phyloP scores from a whole-genome alignment of 2,113 vertebrate species.

The Aphelocoma coerulescens region DNA sequence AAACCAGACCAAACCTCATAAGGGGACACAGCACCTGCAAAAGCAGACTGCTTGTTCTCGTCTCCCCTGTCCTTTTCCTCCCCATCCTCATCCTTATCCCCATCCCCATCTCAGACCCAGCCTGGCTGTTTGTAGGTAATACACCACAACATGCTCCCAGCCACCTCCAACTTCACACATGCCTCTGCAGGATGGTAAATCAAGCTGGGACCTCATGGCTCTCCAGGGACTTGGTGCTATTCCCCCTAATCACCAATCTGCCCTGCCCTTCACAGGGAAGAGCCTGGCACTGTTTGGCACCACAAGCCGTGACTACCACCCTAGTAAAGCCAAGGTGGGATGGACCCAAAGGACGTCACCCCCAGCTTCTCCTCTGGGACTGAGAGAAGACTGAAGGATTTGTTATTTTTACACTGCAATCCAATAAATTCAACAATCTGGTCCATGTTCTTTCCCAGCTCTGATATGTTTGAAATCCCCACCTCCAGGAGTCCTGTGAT shows the following conservation, averaged over 20 bases:
- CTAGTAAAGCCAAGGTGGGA: not conserved
- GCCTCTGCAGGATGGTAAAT: not conserved
- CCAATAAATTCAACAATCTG: not conserved
- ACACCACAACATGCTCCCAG: not conserved
- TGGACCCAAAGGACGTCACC: not conserved
- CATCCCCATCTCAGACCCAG: not conserved
- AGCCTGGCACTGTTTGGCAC: not conserved
- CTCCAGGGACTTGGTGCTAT: not conserved
- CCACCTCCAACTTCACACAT: not conserved
- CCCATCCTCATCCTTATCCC: not conserved
- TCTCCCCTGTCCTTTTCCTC: not conserved
- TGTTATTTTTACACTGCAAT: not conserved
- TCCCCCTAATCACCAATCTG: not conserved
- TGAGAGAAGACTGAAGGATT: not conserved
- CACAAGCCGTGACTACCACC: rapidly evolving
- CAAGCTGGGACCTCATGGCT: not conserved
- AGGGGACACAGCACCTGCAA: not conserved
- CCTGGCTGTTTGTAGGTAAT: not conserved
- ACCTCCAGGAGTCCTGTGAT: not conserved
- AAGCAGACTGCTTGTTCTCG: not conserved
- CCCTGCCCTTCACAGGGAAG: not conserved
- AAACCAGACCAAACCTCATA: not conserved
- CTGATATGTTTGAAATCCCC: not conserved
- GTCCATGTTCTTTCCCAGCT: not conserved
- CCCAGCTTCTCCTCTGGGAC: not conserved